Base-by-base conservation (phyloP, 2,888 invertebrate species). In the Drosophila barbarae region DNA sequence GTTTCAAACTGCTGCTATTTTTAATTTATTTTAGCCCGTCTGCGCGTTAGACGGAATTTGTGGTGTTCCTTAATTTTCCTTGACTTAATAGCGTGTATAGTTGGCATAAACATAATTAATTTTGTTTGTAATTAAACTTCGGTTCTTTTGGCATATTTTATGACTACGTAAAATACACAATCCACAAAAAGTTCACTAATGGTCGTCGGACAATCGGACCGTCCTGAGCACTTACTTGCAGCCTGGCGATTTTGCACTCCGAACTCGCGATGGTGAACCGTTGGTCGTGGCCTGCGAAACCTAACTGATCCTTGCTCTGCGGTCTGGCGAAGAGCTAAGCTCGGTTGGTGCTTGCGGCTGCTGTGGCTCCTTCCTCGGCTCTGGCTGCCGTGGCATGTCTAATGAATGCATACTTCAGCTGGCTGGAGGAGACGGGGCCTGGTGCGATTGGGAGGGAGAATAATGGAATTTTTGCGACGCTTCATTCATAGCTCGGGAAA, bases 301-400 rank as follows among this genome's bases (percentile, higher is more conserved):
- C 79, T 72, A 85, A 88, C 88, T 89, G 89, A 89, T 89, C 88
- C 73, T 82, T 73, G 69, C 39, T 61, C 74, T 75, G 69, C 71
- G 71, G 66, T 78, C 73, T 70, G 71, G 58, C 78, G 68, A 78
- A 54, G 58, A 88, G 73, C 84, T 88, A 87, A 88, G 85, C 88
- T 88, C 87, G 86, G 82, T 85, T 56, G 56, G 15, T 4, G 23
- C 55, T 39, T 21, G 63, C 21, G 6, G 23, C 56, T 41, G 28
- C 35, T 69, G 41, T n/a, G 42, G 28, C 55, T 36, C 15, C 47
- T 67, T 51, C 55, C 42, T 53, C 38, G 51, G 42, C 51, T 58
- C 26, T 34, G 36, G 56, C 65, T 69, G 71, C 72, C 74, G 59
- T 78, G 77, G 77, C 71, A 81, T 85, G 63, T 72, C 66, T 69